These are phyloP conservation scores for Protophormia terraenovae DNA, from an alignment of 2,888 invertebrate species.

Conservation along the genomic window DNA sequence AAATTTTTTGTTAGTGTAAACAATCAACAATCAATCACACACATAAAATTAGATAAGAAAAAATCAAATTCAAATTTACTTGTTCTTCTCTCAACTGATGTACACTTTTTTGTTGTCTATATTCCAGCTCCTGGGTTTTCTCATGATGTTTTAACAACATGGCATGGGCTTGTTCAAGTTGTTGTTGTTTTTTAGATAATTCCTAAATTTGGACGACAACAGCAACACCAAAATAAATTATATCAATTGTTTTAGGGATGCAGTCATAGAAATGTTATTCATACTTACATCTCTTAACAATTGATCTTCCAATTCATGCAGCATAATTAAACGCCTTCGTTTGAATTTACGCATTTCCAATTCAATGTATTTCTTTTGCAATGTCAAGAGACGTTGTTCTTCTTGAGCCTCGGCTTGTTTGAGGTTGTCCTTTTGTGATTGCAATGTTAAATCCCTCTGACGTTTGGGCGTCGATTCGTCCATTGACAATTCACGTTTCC, in stretches of 20 bases:
- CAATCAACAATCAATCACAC: background rate
- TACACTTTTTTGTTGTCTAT: slow-evolving; percentile 96
- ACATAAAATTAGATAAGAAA: slow-evolving; percentile 16
- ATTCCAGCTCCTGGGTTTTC: slow-evolving; percentile 97
- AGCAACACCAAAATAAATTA: background rate
- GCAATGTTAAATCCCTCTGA: slow-evolving; percentile 93
- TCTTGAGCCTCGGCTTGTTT: slow-evolving; percentile 95
- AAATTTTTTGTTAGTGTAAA: slow-evolving; percentile 8
- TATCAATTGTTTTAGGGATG: background rate
- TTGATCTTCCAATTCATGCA: slow-evolving; percentile 95
- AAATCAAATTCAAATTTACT: slow-evolving; percentile 79
- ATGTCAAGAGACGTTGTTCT: slow-evolving; percentile 92
- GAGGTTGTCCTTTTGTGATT: slow-evolving; percentile 94
- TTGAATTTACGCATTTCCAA: slow-evolving; percentile 95
- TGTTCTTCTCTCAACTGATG: slow-evolving; percentile 95
- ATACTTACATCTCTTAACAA: slow-evolving; percentile 90
- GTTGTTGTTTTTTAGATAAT: slow-evolving; percentile 95
- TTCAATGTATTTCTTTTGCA: slow-evolving; percentile 95
- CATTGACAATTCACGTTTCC: slow-evolving; percentile 96
- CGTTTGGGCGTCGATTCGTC: slow-evolving; percentile 96
- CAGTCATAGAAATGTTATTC: slow-evolving; percentile 23
- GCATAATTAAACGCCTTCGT: slow-evolving; percentile 92
- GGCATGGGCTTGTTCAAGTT: slow-evolving; percentile 96
- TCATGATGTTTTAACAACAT: slow-evolving; percentile 98
- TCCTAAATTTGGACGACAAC: slow-evolving; percentile 84